Base-by-base conservation (phyloP, 2,888 invertebrate genomes). In the Nebria brevicollis region DNA sequence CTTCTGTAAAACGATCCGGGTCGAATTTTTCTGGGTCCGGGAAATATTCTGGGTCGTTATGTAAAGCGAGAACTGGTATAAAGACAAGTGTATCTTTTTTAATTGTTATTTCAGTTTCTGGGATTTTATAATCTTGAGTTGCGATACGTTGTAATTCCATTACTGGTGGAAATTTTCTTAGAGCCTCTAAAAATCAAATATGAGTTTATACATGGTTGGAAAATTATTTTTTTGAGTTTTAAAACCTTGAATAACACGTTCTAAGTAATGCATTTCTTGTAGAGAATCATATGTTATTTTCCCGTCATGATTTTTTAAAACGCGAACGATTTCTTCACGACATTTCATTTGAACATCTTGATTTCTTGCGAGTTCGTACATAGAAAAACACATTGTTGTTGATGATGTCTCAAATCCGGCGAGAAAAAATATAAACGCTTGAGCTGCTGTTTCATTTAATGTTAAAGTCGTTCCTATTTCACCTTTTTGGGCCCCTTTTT, bases 21-120 rank as follows among this genome's bases (percentile, higher is more conserved):
- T 90, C 90, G 82, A 93, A 93, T 41, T 89, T 89, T 0, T 91
- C 89, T 0, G 93, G 93, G 2, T 93, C 89, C 0, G 91, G 90
- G 73, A 85, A 88, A 75, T 86, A 85, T 41, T 85, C 83, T 3
- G 86, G 85, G 82, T 87, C 87, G 15, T 85, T 84, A 79, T 88
- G 88, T 70, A 88, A 82, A 41, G 84, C 85, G 72, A 81, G 80
- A 15, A 84, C 83, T 6, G 87, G 85, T 11, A 87, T 84, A 0
- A 83, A 20, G 6, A 87, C 82, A 15, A 75, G 68, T 0, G 83
- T 82, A 6, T 84, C 85, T 11, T 82, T 83, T n/a, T 84, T 83
- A 11, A 86, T 34, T 1, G 82, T 77, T 4, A 83, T 75, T 15
- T 84, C 77, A 20, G 85, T 85, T 4, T 82, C 84, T 5, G 86